Percentiles rank a stretch among this genome's conserved stretches.
phyloP scores from a whole-genome alignment of 1,140 invertebrate genomes.

The Drosophila tropicalis region DNA sequence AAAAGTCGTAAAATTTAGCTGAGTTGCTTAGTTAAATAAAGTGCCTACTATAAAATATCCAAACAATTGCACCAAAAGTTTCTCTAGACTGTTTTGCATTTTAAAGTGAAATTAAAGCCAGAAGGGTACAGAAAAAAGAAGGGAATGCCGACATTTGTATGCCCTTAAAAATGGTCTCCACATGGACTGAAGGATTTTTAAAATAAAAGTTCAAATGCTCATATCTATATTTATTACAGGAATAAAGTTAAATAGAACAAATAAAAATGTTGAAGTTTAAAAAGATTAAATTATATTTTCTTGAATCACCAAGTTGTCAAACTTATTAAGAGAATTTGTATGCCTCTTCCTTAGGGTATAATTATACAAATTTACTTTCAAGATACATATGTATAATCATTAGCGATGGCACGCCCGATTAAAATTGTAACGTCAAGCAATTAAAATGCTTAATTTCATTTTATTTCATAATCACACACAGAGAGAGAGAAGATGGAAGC shows the following conservation, averaged over 20 bases:
- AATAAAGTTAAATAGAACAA: no score
- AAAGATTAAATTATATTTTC: no score
- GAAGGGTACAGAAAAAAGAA: slow-evolving; percentile 17
- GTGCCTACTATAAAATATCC: neutral
- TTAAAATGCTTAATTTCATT: slow-evolving; percentile 56
- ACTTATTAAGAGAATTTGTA: no score
- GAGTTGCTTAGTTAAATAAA: neutral
- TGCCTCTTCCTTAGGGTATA: no score
- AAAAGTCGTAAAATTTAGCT: slow-evolving; percentile 1
- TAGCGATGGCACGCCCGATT: slow-evolving; percentile 65
- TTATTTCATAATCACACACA: slow-evolving; percentile 60
- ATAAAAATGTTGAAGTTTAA: no score
- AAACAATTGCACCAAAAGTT: slow-evolving; percentile 3
- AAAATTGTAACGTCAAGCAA: slow-evolving; percentile 66
- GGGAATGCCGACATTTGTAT: slow-evolving; percentile 1
- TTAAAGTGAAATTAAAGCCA: slow-evolving; percentile 62
- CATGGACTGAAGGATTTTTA: no score
- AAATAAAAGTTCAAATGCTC: no score
- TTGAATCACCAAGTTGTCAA: no score
- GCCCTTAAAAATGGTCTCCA: neutral
- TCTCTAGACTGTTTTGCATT: slow-evolving; percentile 48
- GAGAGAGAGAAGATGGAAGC: neutral
- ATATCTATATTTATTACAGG: no score
- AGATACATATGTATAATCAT: slow-evolving; percentile 34
- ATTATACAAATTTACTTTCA: slow-evolving; percentile 30